Conservation (phyloP, 2,797 vertebrate genomes). For the Hirundo rustica region DNA sequence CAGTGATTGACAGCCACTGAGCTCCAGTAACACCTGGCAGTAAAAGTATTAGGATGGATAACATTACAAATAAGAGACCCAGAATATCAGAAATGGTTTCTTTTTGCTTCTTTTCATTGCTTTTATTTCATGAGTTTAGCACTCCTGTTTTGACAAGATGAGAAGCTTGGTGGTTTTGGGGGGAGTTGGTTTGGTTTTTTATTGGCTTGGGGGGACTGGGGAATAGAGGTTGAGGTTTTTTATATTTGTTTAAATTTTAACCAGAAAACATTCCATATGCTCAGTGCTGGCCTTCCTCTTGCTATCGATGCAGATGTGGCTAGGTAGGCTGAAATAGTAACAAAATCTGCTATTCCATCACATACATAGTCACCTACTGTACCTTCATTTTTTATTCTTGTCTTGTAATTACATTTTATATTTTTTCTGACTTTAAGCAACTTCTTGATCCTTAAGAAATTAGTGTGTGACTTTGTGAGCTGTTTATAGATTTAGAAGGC, state of each 20-base stretch:
- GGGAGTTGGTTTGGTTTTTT: background rate
- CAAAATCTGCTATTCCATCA: background rate
- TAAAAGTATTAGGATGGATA: background rate
- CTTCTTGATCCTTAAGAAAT: conserved; percentile 34
- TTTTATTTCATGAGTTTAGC: background rate
- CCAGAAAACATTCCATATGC: background rate
- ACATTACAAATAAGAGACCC: background rate
- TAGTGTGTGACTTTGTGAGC: conserved; percentile 8
- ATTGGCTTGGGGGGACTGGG: fast-evolving
- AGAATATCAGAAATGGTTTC: background rate
- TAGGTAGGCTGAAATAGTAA: background rate
- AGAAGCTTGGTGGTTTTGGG: background rate
- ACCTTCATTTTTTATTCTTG: background rate
- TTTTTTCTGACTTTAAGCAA: background rate
- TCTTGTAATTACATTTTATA: background rate
- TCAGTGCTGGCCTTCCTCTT: background rate
- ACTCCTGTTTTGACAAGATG: background rate
- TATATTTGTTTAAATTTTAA: background rate
- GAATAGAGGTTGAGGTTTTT: fast-evolving
- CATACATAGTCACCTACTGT: background rate
- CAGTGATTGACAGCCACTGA: background rate
- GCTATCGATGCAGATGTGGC: background rate
- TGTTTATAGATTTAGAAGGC: conserved; percentile 31
- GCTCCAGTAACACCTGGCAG: background rate
- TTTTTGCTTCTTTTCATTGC: background rate